Base-by-base conservation (phyloP, 2,888 invertebrate genomes). In the Cerastis leucographa region DNA sequence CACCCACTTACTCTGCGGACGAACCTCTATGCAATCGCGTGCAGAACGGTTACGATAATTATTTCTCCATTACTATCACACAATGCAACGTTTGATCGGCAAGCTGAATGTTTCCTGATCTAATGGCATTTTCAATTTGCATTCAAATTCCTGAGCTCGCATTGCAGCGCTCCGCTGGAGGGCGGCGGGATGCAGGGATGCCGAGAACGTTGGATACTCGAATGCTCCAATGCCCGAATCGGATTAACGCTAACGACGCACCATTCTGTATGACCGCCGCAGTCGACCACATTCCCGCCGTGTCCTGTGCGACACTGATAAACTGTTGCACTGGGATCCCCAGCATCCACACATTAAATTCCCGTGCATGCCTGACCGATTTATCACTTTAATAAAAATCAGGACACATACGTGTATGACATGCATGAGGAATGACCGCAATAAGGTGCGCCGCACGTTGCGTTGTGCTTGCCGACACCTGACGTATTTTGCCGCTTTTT, bases 111-210 rank as follows among this genome's bases (percentile, higher is more conserved):
- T 95, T 95, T 95, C 94, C 93, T 91, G 94, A 94, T 94, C 94
- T 95, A 95, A 95, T 95, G 94, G 95, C 93, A 94, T 95, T 96
- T 95, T 95, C 95, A 94, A 95, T 96, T 96, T 95, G 94, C 95
- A 95, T 95, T 93, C 93, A 94, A 94, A 96, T 95, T 94, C 94
- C 94, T 90, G 90, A 89, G 91, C 91, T 90, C 88, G 93, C 93
- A 94, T 94, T 90, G 91, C 92, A 87, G 91, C 89, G 88, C 86
- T 81, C 84, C 87, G 88, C 87, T 89, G 88, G 85, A 84, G 79
- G 85, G 88, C 82, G 89, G 89, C 84, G 88, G 92, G 91, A 94
- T 93, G 89, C 89, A 84, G 89, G 92, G 91, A 94, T 93, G 89
- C 92, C 92, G 92, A 89, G 91, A 90, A 87, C 89, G 88, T 89